Evolutionary conservation across 2,888 invertebrate species (phyloP).

Genomic region (Pycnomerus fuliginosus): DNA sequence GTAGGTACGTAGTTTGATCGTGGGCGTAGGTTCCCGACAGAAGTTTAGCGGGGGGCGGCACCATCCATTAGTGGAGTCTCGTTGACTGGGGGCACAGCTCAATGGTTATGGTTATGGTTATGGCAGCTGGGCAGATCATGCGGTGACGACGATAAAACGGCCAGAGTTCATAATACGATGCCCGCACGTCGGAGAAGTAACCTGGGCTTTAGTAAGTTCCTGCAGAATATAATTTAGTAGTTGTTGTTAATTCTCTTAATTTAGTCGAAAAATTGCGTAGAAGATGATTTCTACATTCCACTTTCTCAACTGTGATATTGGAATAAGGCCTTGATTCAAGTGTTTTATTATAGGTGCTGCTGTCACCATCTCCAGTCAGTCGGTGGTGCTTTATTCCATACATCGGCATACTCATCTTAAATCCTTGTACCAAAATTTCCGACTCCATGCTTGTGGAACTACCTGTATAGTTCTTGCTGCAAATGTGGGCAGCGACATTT

Average conservation of each 20-base stretch:
- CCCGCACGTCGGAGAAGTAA: too few species aligned
- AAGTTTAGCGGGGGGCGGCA: too few species aligned
- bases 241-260: constrained; percentile 8
- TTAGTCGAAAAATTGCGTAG: constrained; percentile 21
- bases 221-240: constrained; percentile 1
- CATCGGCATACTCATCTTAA: constrained; percentile 1
- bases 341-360: constrained; percentile 21
- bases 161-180: too few species aligned
- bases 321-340: constrained; percentile 24
- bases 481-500: constrained; percentile 2
- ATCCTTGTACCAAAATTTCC: constrained; percentile 9
- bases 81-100: too few species aligned
- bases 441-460: constrained; percentile 12
- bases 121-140: too few species aligned
- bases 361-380: constrained; percentile 16
- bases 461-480: constrained; percentile 8
- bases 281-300: constrained; percentile 22
- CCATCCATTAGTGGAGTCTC: too few species aligned
- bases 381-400: constrained; percentile 6
- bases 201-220: too few species aligned
- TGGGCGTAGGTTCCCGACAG: too few species aligned
- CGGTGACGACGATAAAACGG: too few species aligned
- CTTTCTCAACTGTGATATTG: constrained; percentile 22
- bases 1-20: too few species aligned
- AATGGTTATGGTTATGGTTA: too few species aligned